Base-by-base conservation (phyloP, 2,888 invertebrate genomes). In the Hypsopygia costalis region DNA sequence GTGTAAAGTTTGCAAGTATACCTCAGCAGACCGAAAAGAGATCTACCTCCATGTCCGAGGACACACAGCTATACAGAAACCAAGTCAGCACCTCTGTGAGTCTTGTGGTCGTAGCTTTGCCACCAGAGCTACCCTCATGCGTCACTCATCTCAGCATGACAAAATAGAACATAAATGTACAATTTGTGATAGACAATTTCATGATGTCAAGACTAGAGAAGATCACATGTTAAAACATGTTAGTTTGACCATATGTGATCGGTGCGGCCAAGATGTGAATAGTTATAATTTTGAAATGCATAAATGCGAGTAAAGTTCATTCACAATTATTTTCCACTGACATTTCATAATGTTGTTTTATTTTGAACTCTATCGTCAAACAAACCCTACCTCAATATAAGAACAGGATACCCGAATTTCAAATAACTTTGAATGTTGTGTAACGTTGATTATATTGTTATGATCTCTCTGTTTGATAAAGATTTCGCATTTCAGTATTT, bases 1-100 rank as follows among this genome's bases (percentile, higher is more conserved):
- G 27, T 93, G 93, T 51, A 91, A 90, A 61, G 78, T 91, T 22
- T 93, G 93, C 63, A 80, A 79, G n/a, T 81, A 81, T 30, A 82
- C 86, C n/a, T 90, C 91, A 45, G 67, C 80, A 3, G 85, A 89
- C 44, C 87, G 82, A 50, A 91, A 90, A 40, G 89, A 91, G 11
- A 81, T 92, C 34, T 91, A 91, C 46, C 72, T 86, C 1, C 93
- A 93, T 55, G 89, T 92, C 0, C 89, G 90, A 52, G 71, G 79
- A 12, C 91, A 92, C 47, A 86, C 87, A 6, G 51, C 48, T 2
- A 46, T 46, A 11, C 61, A 67, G 1, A 66, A 69, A 29, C 51
- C 66, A 0, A 54, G 53, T 0, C 60, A 66, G 0, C 88, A 88
- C 34, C 64, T 89, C 1, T 89, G 89, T 28, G 89, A 89, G 40